Conservation (phyloP, 2,113 vertebrate genomes). For the Oxygymnocypris stewartii region DNA sequence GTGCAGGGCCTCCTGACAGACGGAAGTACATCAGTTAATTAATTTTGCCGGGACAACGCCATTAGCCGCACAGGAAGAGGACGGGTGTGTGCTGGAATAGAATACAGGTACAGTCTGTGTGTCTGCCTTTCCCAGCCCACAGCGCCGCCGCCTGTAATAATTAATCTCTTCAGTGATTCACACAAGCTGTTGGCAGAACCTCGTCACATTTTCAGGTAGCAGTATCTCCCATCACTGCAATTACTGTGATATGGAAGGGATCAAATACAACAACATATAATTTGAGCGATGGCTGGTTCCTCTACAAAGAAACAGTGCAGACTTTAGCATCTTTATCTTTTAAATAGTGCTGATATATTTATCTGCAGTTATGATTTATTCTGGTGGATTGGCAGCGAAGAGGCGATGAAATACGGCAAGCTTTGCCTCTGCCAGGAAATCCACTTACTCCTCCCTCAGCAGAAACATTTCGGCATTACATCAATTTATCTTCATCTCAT, state of each 20-base stretch:
- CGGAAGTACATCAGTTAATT: conserved; percentile 62
- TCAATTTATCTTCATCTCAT: conserved; percentile 50
- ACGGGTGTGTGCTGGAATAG: neutral
- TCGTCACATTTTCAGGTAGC: conserved; percentile 41
- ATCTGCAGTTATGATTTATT: conserved; percentile 43
- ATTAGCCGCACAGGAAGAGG: conserved; percentile 51
- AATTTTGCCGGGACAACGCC: conserved; percentile 56
- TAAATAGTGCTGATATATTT: conserved; percentile 32
- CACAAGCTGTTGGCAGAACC: conserved; percentile 39
- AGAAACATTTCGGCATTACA: conserved; percentile 48
- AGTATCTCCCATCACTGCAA: conserved; percentile 35
- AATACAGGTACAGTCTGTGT: conserved; percentile 43
- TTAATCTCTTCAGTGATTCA: conserved; percentile 51
- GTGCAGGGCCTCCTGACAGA: conserved; percentile 48
- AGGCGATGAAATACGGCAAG: conserved; percentile 45
- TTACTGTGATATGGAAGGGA: conserved; percentile 29
- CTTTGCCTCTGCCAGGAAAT: conserved; percentile 40
- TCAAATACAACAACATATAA: conserved; percentile 40
- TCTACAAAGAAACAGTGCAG: conserved; percentile 1
- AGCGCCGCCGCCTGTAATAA: conserved; percentile 36
- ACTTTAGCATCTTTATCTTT: conserved; percentile 28
- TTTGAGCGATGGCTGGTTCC: conserved; percentile 19
- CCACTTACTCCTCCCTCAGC: conserved; percentile 37
- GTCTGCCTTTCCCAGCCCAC: conserved; percentile 43
- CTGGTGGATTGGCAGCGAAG: conserved; percentile 26